Base-by-base conservation (phyloP, 2,888 invertebrate genomes). In the Tenthredo livida region DNA sequence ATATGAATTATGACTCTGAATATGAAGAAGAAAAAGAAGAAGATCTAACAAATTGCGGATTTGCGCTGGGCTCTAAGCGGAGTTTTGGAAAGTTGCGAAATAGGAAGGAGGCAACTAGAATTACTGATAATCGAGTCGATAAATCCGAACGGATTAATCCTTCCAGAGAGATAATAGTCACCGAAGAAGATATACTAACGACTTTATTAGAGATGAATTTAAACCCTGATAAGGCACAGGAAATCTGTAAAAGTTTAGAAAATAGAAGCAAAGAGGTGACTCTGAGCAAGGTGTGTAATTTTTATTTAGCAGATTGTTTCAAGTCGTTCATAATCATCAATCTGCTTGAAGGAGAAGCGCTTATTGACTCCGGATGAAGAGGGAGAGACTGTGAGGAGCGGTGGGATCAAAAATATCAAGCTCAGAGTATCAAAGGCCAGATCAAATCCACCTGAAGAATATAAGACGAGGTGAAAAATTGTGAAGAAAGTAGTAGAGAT, bases 1-100 rank as follows among this genome's bases (percentile, higher is more conserved):
- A 93, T 82, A 90, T 94, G 50, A 89, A 90, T 6, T 89, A 91
- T 37, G 91, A 92, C n/a, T 90, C 90, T 40, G 90, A 91, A 2
- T 90, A 91, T 15, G 67, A 33, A 29, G 33, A 90, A 21, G 87
- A 90, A 1, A 85, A 87, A 50, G 83, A 73, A 29, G 65, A 80
- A 54, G 87, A 88, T 85, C 84, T 88, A 54, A 85, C 86, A 73
- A 85, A 85, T 65, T 80, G 5, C 33, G 21, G 40, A 9, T 61
- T 61, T 80, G n/a, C 10, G 2, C 73, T n/a, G 7, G 25, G 25
- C 12, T 43, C 40, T 12, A 12, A 33, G 33, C 17, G 10, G 21
- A 73, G 43, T 21, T 25, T 43, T 21, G 21, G 2, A 10, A 43
- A 73, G 5, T 6, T 43, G 21, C 37, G 1, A 70, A 37, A n/a